These are phyloP conservation scores for Styela clava DNA, from an alignment of 23 tunicate genomes.

Conservation along the genomic window DNA sequence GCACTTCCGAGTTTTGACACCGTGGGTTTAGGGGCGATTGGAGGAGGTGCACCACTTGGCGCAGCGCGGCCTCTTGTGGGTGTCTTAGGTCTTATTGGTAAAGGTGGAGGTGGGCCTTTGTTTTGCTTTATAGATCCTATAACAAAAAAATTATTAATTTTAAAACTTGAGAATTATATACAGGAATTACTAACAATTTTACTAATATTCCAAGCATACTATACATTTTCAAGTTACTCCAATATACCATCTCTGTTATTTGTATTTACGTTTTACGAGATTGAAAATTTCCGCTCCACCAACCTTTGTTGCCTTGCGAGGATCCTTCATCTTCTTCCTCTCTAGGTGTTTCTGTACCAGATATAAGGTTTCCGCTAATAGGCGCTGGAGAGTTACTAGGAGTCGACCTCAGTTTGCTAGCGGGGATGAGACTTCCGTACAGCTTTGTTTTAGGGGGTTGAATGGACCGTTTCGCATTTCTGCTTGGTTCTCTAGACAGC, in stretches of 20 bases:
- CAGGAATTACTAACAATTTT: no score
- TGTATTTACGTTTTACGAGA: no score
- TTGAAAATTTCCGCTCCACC: no score
- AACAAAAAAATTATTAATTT: background rate
- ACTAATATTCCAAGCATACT: no score
- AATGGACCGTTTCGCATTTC: background rate
- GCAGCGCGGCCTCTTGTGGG: slow-evolving; percentile 13
- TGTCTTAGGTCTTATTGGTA: background rate
- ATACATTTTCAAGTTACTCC: no score
- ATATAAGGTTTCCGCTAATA: background rate
- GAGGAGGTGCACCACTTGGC: slow-evolving; percentile 11
- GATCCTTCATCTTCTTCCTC: background rate
- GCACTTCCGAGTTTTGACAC: background rate
- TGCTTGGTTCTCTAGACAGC: slow-evolving; percentile 1
- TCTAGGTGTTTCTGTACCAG: background rate
- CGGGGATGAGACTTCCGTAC: background rate
- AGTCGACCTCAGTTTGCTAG: background rate
- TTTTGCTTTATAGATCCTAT: background rate
- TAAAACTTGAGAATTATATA: no score
- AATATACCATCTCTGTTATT: no score
- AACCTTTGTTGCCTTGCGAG: background rate
- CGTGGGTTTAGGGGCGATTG: slow-evolving; percentile 30
- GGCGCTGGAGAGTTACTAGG: background rate
- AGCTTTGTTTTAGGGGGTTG: background rate
- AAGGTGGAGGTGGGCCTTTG: slow-evolving; percentile 12